Evolutionary conservation across 1,140 invertebrate genomes (phyloP).

Genomic region (Caenorhabditis latens): DNA sequence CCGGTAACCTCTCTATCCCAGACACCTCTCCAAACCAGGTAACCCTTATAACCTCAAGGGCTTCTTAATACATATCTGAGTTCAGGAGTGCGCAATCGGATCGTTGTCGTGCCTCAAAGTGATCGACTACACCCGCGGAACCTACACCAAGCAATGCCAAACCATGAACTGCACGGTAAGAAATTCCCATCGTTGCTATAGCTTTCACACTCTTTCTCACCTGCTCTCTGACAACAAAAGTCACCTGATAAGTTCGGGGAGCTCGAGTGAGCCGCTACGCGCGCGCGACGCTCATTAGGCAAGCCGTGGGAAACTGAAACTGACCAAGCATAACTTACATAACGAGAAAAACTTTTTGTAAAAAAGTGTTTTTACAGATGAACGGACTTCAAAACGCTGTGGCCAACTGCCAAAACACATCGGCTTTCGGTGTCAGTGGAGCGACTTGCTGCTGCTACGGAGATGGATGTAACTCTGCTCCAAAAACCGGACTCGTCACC

Average conservation of each 20-base stretch:
- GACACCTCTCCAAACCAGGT: conserved; percentile 18
- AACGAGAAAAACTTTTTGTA: neutral
- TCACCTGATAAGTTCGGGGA: conserved; percentile 14
- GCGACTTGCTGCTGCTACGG: conserved; percentile 51
- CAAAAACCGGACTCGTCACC: conserved; percentile 3
- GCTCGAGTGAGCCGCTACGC: too few relatives aligned
- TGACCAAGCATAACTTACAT: neutral
- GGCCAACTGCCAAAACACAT: conserved; percentile 10
- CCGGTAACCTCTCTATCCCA: conserved; percentile 7
- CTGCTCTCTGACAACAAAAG: neutral
- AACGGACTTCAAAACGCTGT: neutral
- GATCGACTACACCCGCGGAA: conserved; percentile 37
- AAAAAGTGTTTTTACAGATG: neutral
- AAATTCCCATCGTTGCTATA: neutral
- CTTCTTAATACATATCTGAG: neutral
- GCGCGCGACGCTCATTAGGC: neutral
- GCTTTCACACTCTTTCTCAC: neutral
- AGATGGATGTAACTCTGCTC: conserved; percentile 47
- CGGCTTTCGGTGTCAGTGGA: neutral
- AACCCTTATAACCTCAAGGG: neutral
- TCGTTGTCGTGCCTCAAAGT: conserved; percentile 15
- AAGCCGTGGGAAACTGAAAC: conserved; percentile 38
- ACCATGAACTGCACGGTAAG: conserved; percentile 42
- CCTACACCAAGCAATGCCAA: conserved; percentile 44
- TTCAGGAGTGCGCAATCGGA: conserved; percentile 29